Evolutionary conservation across 2,113 vertebrate genomes (phyloP).

Genomic region (Danionella cerebrum): DNA sequence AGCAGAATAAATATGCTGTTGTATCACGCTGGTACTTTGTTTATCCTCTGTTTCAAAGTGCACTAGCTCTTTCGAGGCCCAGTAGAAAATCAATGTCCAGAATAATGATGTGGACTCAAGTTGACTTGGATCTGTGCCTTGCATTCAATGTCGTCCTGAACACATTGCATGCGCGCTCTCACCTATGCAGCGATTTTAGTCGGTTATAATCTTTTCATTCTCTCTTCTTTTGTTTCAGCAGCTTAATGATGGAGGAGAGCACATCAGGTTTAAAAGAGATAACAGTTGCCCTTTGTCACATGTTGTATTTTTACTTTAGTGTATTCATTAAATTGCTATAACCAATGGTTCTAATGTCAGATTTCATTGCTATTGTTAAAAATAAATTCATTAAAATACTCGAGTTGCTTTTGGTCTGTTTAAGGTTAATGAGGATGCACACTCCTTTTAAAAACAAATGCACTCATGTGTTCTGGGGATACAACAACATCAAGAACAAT

Average conservation of each 20-base stretch:
- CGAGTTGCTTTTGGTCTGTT: no score
- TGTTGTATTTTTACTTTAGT: no score
- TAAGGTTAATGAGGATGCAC: no score
- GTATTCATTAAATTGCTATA: no score
- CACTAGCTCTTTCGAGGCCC: constrained; percentile 35
- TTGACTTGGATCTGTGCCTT: constrained; percentile 40
- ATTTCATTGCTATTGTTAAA: no score
- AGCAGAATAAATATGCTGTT: constrained; percentile 40
- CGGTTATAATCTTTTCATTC: constrained; percentile 42
- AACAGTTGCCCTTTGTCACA: no score
- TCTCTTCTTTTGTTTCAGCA: background rate
- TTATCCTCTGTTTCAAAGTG: constrained; percentile 55
- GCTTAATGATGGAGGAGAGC: background rate
- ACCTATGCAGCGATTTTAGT: constrained; percentile 41
- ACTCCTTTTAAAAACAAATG: no score
- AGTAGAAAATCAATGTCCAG: constrained; percentile 52
- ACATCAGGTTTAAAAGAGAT: no score
- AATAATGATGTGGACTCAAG: constrained; percentile 54
- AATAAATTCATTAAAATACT: no score
- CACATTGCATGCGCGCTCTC: constrained; percentile 29
- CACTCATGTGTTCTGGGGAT: no score
- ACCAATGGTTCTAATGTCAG: no score
- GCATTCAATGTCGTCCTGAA: constrained; percentile 34
- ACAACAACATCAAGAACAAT: no score
- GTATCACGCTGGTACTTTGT: constrained; percentile 48